Base-by-base conservation (phyloP, 1,140 invertebrate species). In the Augochlora pura region DNA sequence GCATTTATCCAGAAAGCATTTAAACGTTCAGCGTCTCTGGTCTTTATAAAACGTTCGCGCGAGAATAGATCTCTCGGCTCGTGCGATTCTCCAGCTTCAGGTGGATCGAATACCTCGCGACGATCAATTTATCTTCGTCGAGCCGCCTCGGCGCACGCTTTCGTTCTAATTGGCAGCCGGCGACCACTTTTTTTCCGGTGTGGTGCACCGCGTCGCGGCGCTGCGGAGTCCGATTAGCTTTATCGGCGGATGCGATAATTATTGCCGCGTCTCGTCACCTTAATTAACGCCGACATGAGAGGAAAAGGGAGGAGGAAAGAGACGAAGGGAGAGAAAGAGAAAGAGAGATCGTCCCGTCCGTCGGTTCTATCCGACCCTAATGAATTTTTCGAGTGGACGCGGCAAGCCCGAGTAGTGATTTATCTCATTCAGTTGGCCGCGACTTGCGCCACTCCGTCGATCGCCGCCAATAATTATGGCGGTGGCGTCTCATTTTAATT, bases 401-500 rank as follows among this genome's bases (percentile, higher is more conserved):
- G 39, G 21, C 74, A 59, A 68, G 25, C 52, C 52, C 52, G 74
- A 76, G 39, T 46, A 32, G 64, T 21, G 74, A 76, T 76, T 59
- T 68, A 68, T 76, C 74, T 59, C 52, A 60, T 76, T 59, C 46
- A 60, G 39, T 65, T 23, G 38, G 21, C 21, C n/a, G 3, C 62
- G 18, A 23, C 65, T 68, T 23, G 23, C 27, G 6, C 38, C 27
- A 23, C 25, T 5, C 1, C 12, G 52, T 23, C 52, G 75, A 77
- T 70, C 32, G 25, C 27, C 25, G 38, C 25, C 64, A 79, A 84
- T 78, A 82, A 66, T 83, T 79, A 84, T 68, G 66, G 57, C 64
- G 39, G 52, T 64, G 79, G 79, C 75, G 71, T 68, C 67, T 72
- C 67, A 59, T 77, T 73, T 70, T 52, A 78, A 83, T 83, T 83